Evolutionary conservation across 2,888 invertebrate genomes (phyloP), one percentile per base, ranked within the genome.

Genomic region (Eristalis intricaria): DNA sequence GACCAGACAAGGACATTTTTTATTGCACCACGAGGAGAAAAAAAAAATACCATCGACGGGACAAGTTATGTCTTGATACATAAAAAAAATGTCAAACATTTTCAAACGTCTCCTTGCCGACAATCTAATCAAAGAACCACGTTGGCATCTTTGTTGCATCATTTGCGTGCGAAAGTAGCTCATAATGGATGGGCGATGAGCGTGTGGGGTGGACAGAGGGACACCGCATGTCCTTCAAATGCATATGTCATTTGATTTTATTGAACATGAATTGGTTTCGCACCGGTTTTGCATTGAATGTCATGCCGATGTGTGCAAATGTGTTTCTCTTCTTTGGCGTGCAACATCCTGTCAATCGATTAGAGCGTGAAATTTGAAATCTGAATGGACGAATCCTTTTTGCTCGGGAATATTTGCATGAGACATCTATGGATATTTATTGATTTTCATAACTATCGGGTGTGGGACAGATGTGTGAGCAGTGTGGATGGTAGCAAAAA

Each of bases 281-380:
- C 64, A 74, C 38, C 26, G 1, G 2, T 40, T 5, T 22, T 15
- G 22, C n/a, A 23, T 70, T 1, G 23, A n/a, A 58, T 58, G n/a
- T 70, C 70, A 58, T n/a, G 2, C 15, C 11, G 43, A 1, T 19
- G 15, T 43, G 50, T 50, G 50, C 50, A 19, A 50, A 50, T 19
- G 22, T 58, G 58, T 32, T n/a, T 26, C 26, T 26, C 26, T 26
- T 1, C 3, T 29, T 29, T 56, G 2, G 15, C 32, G 22, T 58
- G 32, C 3, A 63, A 63, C 29, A 65, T 65, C 22, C 64, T 70
- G 40, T 40, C 38, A 58, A 38, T 73, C 61, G 61, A 73, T 73
- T 73, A 32, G 26, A 61, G 40, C 71, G 63, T 73, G 71, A 73
- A 63, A 73, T 73, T 73, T 63, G 61, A 73, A 73, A 19, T 40